Evolutionary conservation across 2,888 invertebrate genomes (phyloP).

Genomic region (Zhuqinia jingwanae): DNA sequence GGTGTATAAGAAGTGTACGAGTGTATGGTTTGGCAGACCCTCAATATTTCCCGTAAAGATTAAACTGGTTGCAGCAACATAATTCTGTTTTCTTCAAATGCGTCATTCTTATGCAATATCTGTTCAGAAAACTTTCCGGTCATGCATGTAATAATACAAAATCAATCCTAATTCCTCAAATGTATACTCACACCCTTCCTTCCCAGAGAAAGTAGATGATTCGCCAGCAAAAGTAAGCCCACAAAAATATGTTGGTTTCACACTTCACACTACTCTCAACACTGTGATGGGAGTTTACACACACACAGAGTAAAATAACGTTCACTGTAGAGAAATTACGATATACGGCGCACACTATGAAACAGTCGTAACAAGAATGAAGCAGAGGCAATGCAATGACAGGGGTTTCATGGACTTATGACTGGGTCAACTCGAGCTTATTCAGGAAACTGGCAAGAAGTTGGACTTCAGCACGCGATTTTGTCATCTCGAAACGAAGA

Average conservation of each 20-base stretch:
- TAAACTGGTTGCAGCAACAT: slow-evolving; percentile 32
- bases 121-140: slow-evolving; percentile 1
- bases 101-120: slow-evolving; percentile 54
- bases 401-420: slow-evolving; percentile 70
- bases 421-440: slow-evolving; percentile 76
- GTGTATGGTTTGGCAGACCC: neutral
- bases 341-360: slow-evolving; percentile 5
- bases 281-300: neutral
- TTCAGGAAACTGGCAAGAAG: slow-evolving; percentile 75
- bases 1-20: no score
- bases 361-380: slow-evolving; percentile 5
- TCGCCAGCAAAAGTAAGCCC: neutral
- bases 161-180: no score
- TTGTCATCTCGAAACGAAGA: slow-evolving; percentile 74
- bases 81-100: slow-evolving; percentile 14
- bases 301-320: no score
- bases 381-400: slow-evolving; percentile 59
- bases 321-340: neutral
- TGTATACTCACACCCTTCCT: neutral
- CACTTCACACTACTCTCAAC: neutral
- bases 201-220: neutral
- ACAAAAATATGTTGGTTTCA: neutral
- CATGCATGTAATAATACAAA: slow-evolving; percentile 16
- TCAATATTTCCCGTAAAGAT: slow-evolving; percentile 36
- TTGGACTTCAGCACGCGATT: slow-evolving; percentile 76